Evolutionary conservation across 1,140 invertebrate genomes (phyloP).

Genomic region (Drosophila parabipectinata): DNA sequence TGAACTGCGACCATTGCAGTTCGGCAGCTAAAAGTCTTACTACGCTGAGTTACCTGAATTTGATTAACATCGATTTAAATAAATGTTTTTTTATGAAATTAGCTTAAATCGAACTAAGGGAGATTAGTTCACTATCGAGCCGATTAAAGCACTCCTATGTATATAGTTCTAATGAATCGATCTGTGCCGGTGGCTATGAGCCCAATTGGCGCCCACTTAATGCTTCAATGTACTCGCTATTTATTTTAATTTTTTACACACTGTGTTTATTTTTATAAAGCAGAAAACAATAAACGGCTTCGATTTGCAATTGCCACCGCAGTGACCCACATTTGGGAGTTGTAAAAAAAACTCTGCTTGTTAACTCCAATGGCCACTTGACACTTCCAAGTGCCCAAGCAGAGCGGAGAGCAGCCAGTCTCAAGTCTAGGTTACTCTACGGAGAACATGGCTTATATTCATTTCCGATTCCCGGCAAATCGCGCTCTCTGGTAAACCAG

Average conservation of each 20-base stretch:
- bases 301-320: slow-evolving; percentile 41
- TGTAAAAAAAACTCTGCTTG: slow-evolving; percentile 38
- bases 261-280: slow-evolving; percentile 71
- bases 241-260: slow-evolving; percentile 65
- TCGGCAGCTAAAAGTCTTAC: slow-evolving; percentile 50
- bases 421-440: slow-evolving; percentile 26
- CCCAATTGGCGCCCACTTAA: slow-evolving; percentile 49
- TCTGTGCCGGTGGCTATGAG: slow-evolving; percentile 49
- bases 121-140: slow-evolving; percentile 14
- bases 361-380: slow-evolving; percentile 31
- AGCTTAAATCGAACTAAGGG: slow-evolving; percentile 24
- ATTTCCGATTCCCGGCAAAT: slow-evolving; percentile 49
- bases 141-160: slow-evolving; percentile 35
- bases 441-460: slow-evolving; percentile 31
- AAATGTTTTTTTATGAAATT: slow-evolving; percentile 14
- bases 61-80: slow-evolving; percentile 34
- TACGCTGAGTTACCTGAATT: slow-evolving; percentile 3
- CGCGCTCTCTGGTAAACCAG: slow-evolving; percentile 53
- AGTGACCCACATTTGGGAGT: slow-evolving; percentile 61
- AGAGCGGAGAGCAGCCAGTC: background rate
- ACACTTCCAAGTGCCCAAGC: slow-evolving; percentile 18
- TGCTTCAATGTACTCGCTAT: slow-evolving; percentile 57
- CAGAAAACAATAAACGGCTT: slow-evolving; percentile 69
- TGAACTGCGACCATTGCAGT: slow-evolving; percentile 91
- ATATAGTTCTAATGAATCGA: slow-evolving; percentile 57